Evolutionary conservation across 2,888 invertebrate species (phyloP), one percentile per base, ranked within the genome.

Genomic region (Chelonus formosanus): DNA sequence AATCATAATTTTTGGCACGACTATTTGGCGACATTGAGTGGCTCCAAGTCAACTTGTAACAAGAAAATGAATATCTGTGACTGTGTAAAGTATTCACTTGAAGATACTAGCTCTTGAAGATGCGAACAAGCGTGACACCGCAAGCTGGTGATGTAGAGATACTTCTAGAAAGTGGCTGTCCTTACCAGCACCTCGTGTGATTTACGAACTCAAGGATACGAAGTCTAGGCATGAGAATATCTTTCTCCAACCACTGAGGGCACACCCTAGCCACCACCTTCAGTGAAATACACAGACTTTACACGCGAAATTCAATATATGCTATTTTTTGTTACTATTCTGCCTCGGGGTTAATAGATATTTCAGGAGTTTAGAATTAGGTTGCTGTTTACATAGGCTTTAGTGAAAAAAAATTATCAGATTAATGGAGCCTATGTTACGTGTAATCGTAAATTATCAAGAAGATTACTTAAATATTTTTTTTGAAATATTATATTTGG

Each of bases 121-220:
- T 36, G 58, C 48, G 36, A 59, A 59, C 44, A n/a, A n/a, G 52
- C 44, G 8, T 48, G 55, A 67, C 60, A 65, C 68, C 74, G 61
- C 69, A 66, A 69, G 68, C 69, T 73, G 71, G 70, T 75, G 74
- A 76, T 73, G 70, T 73, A 74, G 71, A 73, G 74, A 76, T 70
- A 73, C 72, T 74, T 73, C 67, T 68, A 62, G 69, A 71, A 72
- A 74, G 73, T 72, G 70, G 73, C 69, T 71, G 69, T 71, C 68
- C 71, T 70, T 63, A 62, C 66, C 72, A 69, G 65, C 68, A 63
- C 58, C 65, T 52, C 61, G 63, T 67, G 73, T 76, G 74, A 76
- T 76, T 75, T 75, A 76, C 75, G 73, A 73, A 72, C 75, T 5
- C 48, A 48, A 10, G 31, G 48, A 31, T 48, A 48, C 31, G 48